Evolutionary conservation across 2,888 invertebrate genomes (phyloP).

Genomic region (Entomobrya multifasciata): DNA sequence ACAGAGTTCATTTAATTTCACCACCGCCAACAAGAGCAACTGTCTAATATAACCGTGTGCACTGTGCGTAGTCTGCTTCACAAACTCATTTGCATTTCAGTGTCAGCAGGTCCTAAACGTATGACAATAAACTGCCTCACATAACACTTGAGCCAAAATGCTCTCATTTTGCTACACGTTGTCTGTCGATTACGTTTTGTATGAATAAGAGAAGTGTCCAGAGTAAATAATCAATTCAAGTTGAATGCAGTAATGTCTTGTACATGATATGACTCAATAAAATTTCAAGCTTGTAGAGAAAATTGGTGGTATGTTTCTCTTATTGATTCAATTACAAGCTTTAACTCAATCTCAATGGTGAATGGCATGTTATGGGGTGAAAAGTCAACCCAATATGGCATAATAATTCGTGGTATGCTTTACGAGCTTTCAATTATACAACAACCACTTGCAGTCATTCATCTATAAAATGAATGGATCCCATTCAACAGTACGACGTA

Average conservation of each 20-base stretch:
- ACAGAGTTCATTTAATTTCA: conserved; percentile 52
- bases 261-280: conserved; percentile 45
- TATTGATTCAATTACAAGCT: conserved; percentile 49
- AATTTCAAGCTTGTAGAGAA: conserved; percentile 7
- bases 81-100: conserved; percentile 9
- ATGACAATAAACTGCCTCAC: too few relatives aligned
- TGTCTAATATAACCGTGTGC: not conserved
- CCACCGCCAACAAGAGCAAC: conserved; percentile 30
- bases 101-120: conserved; percentile 5
- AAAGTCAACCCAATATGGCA: conserved; percentile 54
- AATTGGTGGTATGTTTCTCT: not conserved
- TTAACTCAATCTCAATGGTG: conserved; percentile 32
- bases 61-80: not conserved
- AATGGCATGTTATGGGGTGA: conserved; percentile 43
- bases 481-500: not conserved
- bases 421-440: not conserved
- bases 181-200: too few relatives aligned
- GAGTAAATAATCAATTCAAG: conserved; percentile 26
- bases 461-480: conserved; percentile 21
- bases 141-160: too few relatives aligned
- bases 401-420: conserved; percentile 51
- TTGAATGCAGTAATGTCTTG: not conserved
- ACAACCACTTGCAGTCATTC: not conserved
- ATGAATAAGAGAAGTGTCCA: too few relatives aligned
- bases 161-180: too few relatives aligned